Evolutionary conservation across 2,888 invertebrate species (phyloP), one percentile per base, ranked within the genome.

Genomic region (Parnassius glacialis): DNA sequence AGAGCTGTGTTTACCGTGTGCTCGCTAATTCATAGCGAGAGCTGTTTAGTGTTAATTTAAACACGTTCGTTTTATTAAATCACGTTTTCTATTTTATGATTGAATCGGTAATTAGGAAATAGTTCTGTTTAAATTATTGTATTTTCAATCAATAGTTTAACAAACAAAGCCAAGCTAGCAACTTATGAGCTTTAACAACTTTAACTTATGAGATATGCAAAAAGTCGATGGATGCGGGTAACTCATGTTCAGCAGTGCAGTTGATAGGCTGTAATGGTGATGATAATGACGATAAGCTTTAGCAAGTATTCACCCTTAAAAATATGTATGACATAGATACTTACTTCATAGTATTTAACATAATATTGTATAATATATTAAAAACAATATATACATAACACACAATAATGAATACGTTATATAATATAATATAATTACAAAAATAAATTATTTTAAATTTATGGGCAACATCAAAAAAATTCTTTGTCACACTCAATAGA

Each of bases 1-100:
- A 80, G 87, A 87, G 90, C 67, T 76, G 89, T 68, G 80, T 74
- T 74, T 78, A 85, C 83, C 79, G 54, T 56, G 48, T 25, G 58
- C 44, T 54, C 60, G 58, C 55, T 59, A 64, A 59, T 54, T 51
- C 58, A 52, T 11, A 61, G 55, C 47, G 52, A n/a, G 45, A 25
- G 53, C 48, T 60, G 52, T 52, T 48, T 52, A 16, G 51, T 54
- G 54, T 62, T 44, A 48, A 51, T 54, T 34, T 56, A 57, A 54
- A 62, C 62, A 57, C n/a, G 34, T 52, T 41, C 34, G 43, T 58
- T 54, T 58, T 57, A 50, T 52, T 42, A 52, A 45, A 52, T 45
- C 7, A 34, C 10, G 48, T 48, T 62, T 57, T 52, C 52, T 57
- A 25, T 10, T 2, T 25, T 42, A 47, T 57, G 12, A 56, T 52